Percentiles rank a stretch among this genome's conserved stretches.
Evolutionary conservation across 2,888 invertebrate species (phyloP).

Genomic region (Lymantria dispar): DNA sequence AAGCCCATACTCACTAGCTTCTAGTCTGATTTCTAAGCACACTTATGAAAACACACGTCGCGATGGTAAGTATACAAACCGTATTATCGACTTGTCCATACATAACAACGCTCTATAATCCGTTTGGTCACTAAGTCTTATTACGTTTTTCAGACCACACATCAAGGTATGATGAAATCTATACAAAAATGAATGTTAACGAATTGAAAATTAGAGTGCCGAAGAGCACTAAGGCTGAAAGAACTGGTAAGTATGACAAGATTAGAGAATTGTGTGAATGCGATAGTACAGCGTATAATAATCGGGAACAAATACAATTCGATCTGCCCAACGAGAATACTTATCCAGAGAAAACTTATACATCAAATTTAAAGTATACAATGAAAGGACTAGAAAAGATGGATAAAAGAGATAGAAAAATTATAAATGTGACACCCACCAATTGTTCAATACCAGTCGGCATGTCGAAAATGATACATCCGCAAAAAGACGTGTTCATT

Average conservation of each 20-base stretch:
- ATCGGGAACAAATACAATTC: slow-evolving; percentile 73
- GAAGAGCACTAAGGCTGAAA: slow-evolving; percentile 62
- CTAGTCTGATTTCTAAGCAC: slow-evolving; percentile 39
- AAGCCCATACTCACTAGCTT: slow-evolving; percentile 50
- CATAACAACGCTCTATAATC: background rate
- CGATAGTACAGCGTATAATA: slow-evolving; percentile 60
- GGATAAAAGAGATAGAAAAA: slow-evolving; percentile 51
- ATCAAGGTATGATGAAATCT: slow-evolving; percentile 68
- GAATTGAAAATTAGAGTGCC: slow-evolving; percentile 74
- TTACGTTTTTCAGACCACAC: slow-evolving; percentile 42
- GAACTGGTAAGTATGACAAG: slow-evolving; percentile 61
- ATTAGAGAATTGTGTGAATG: slow-evolving; percentile 70
- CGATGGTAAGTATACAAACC: slow-evolving; percentile 32
- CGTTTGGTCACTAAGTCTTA: background rate
- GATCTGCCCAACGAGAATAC: slow-evolving; percentile 58
- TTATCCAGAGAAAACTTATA: slow-evolving; percentile 48
- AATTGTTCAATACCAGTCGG: slow-evolving; percentile 67
- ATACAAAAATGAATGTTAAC: slow-evolving; percentile 71
- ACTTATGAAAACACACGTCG: slow-evolving; percentile 24
- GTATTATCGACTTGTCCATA: background rate
- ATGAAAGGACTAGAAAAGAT: slow-evolving; percentile 50
- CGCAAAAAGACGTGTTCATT: slow-evolving; percentile 71
- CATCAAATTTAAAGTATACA: slow-evolving; percentile 65
- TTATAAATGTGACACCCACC: slow-evolving; percentile 67
- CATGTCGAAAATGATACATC: slow-evolving; percentile 63